Evolutionary conservation across 2,113 vertebrate genomes (phyloP), one percentile per base, ranked within the genome.

Genomic region (Oenanthe oenanthe): DNA sequence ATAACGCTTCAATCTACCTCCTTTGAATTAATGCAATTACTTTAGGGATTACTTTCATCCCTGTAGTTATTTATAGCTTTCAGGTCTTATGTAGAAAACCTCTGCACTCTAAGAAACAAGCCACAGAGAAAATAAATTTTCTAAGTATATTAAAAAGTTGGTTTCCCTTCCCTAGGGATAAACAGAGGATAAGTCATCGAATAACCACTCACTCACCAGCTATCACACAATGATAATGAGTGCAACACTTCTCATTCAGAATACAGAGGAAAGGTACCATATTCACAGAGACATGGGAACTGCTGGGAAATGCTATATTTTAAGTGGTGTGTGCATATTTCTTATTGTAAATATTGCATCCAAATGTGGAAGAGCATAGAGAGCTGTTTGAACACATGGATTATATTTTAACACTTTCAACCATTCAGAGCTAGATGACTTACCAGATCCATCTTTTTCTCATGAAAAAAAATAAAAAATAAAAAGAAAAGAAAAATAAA

Each of bases 261-360:
- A 48, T 25, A 71, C 6, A 62, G 36, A 47, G 43, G 43, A 88
- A 86, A 90, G 25, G 34, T 80, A n/a, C 13, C 28, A 17, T 78
- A 47, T 36, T 91, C 25, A 25, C n/a, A 75, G 48, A 65, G 76
- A 60, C 31, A 51, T 48, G 51, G n/a, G 10, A 93, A 88, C 72
- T 78, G 10, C 19, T 85, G 32, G 28, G 11, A 87, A 85, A 78
- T 61, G 16, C 11, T 68, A 25, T 26, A 45, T 89, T 92, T 85
- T 32, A 87, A 92, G 66, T 63, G 22, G 10, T 81, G 12, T 38
- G 45, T 75, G 38, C 57, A 51, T 45, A 43, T 85, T 95, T 79
- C 12, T 42, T 91, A 57, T 78, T 89, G 88, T 18, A 93, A 88
- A 85, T 92, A 95, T 91, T 95, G 53, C 31, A 75, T 75, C 80